phyloP scores from a whole-genome alignment of 2,888 invertebrate genomes.

The Chrysodeixis includens region DNA sequence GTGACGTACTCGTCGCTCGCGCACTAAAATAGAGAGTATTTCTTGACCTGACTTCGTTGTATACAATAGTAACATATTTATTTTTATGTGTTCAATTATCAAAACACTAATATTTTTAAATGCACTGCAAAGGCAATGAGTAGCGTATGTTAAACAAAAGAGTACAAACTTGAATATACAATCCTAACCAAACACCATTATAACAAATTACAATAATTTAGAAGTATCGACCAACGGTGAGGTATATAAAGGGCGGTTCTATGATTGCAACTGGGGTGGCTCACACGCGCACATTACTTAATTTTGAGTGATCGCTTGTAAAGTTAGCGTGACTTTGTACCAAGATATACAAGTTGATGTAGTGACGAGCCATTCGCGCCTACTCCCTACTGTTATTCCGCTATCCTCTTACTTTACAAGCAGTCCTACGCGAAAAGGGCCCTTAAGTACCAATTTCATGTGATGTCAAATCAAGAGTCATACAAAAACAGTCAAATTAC shows the following conservation, averaged over 20 bases:
- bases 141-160: too few relatives aligned
- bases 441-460: not conserved
- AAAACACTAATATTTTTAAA: too few relatives aligned
- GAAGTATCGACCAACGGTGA: not conserved
- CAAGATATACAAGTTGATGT: not conserved
- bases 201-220: slow-evolving; percentile 17
- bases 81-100: too few relatives aligned
- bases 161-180: too few relatives aligned
- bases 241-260: not conserved
- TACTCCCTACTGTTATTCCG: not conserved
- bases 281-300: too few relatives aligned
- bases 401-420: not conserved
- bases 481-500: not conserved
- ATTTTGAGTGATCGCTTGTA: too few relatives aligned
- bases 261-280: not conserved
- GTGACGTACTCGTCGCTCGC: too few relatives aligned
- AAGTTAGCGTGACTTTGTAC: too few relatives aligned
- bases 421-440: not conserved
- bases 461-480: not conserved
- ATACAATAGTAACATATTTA: too few relatives aligned
- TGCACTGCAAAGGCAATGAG: too few relatives aligned
- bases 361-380: not conserved
- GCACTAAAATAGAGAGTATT: too few relatives aligned
- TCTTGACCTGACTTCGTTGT: too few relatives aligned
- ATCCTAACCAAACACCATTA: not conserved